Evolutionary conservation across 2,113 vertebrate species (phyloP), one percentile per base, ranked within the genome.

Genomic region (Tringa solitaria): DNA sequence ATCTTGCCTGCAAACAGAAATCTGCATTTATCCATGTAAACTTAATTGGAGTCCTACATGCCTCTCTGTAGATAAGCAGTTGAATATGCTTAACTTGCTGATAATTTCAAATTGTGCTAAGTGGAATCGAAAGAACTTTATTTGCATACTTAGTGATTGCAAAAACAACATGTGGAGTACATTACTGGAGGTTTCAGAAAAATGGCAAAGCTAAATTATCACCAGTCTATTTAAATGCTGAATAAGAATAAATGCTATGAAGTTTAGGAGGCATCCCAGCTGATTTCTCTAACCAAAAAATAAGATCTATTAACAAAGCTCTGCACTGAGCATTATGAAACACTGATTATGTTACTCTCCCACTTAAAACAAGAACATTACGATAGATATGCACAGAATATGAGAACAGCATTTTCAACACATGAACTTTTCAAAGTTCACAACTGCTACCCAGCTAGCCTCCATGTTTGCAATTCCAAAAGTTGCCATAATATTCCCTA

Each of bases 1-100:
- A 97, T 95, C 89, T 97, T 97, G 50, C 87, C 92, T 95, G 83
- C 96, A 97, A 97, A 97, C 79, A 96, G 89, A 96, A 97, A 96
- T 97, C 96, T 96, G 93, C 94, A 94, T 97, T 97, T 98, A 97
- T 94, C 96, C 90, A 86, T 94, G 95, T 97, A 97, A 95, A 97
- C 89, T 96, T 98, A 97, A 98, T 96, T 98, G 93, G 95, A 96
- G 93, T 91, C 87, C 93, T 96, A 95, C 95, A 97, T 93, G 95
- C 82, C 84, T 82, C 94, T 97, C 96, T 95, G 89, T 88, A 97
- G 97, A 97, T 95, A 96, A 97, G 96, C 95, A 95, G 92, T 72
- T 96, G 95, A 97, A 97, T 92, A 96, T 88, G 93, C 95, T 97
- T 96, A 97, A 97, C 88, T 97, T 94, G 75, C 93, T 95, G 85